A percentile compares a stretch with the other conserved stretches of the same genome.
These are phyloP conservation scores for Drosophila fulvimacula DNA, from an alignment of 2,888 invertebrate genomes.

Conservation along the genomic window DNA sequence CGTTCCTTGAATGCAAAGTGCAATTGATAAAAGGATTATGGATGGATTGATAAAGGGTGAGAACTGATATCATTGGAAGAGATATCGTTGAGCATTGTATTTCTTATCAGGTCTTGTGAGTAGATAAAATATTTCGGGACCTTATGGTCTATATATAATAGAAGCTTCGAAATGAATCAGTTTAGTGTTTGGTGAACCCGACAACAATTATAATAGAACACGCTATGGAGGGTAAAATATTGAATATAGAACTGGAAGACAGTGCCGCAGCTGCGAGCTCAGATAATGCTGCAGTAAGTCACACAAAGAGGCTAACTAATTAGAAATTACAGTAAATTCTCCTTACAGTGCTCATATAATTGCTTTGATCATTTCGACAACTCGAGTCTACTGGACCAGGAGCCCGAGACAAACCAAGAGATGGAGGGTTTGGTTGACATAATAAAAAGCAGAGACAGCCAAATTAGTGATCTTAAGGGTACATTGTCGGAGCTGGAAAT, in stretches of 20 bases:
- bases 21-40: neutral
- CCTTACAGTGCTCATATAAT: neutral
- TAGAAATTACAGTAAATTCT: neutral
- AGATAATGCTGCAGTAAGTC: slow-evolving; percentile 13
- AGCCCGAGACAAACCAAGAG: neutral
- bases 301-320: neutral
- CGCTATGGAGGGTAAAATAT: slow-evolving; percentile 22
- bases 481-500: slow-evolving; percentile 21
- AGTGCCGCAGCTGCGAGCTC: neutral
- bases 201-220: neutral
- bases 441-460: neutral
- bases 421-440: neutral
- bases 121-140: neutral
- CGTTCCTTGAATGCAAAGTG: neutral
- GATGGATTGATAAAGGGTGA: neutral
- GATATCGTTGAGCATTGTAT: neutral
- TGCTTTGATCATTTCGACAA: slow-evolving; percentile 7
- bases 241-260: slow-evolving; percentile 24
- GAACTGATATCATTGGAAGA: neutral
- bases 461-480: slow-evolving; percentile 12
- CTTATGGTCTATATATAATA: neutral
- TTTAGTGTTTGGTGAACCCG: slow-evolving; percentile 5
- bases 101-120: slow-evolving; percentile 18
- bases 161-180: slow-evolving; percentile 1
- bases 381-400: neutral